Evolutionary conservation across 1,140 invertebrate species (phyloP), one percentile per base, ranked within the genome.

Genomic region (Sarcophaga peregrina): DNA sequence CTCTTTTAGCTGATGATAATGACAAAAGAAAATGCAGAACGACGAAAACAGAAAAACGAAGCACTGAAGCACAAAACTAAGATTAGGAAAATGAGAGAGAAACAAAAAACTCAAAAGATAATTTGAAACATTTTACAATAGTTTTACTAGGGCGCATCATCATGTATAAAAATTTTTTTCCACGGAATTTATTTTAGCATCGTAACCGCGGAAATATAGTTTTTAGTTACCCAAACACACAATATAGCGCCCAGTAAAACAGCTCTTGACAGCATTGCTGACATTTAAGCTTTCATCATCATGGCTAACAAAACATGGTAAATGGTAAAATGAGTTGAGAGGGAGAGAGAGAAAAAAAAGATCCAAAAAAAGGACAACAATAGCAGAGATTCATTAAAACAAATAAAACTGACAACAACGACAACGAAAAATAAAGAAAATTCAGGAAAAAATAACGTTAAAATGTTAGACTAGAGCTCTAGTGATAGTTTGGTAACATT

Each of bases 261-360:
- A 68, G 62, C 62, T 68, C 62, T 68, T 20, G 17, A 68, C 62
- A 68, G 62, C 62, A 37, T 68, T 68, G 62, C 62, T 68, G 62
- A 68, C 62, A 68, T 68, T 68, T 68, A 68, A 68, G 62, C 62
- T 68, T 68, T 68, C 62, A 68, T 68, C 62, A 68, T 68, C 62
- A 68, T 68, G 17, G 62, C 17, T 37, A 58, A 58, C 54, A 58
- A 37, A 37, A 37, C 25, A 37, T 37, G 1, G 1, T 37, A 37
- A 37, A 20, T 20, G 20, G 17, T 25, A 68, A 68, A 68, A 68
- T 68, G 62, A 68, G 62, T 20, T 20, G 25, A 37, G 25, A 1
- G 25, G 17, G 20, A 25, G 50, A 68, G 20, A 25, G 5, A 68
- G n/a, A 68, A 68, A 68, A 68, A 68, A 68, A 58, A 58, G 5